A percentile compares a stretch with the other conserved stretches of the same genome.
Conservation (phyloP, 2,113 vertebrate species). For the Mustelus asterias region DNA sequence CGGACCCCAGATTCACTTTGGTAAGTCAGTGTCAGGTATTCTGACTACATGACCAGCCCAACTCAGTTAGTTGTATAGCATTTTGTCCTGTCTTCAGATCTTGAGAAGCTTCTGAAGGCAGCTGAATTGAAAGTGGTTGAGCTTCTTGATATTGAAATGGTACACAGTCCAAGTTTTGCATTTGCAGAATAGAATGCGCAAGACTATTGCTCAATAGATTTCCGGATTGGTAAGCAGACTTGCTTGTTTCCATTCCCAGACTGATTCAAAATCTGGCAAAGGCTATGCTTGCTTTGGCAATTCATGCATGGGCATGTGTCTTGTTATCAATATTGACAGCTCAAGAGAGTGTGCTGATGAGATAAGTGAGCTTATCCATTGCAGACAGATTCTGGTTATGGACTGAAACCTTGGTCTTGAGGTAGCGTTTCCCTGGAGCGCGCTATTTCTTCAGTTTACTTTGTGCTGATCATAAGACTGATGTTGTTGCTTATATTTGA, state of each 20-base stretch:
- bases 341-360: background rate
- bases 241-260: background rate
- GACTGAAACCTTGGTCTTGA: background rate
- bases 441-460: background rate
- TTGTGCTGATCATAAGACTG: background rate
- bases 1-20: background rate
- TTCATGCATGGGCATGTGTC: background rate
- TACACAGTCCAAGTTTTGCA: background rate
- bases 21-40: background rate
- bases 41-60: background rate
- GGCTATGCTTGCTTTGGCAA: background rate
- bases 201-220: background rate
- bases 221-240: background rate
- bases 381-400: background rate
- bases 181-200: background rate
- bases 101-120: background rate
- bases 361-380: background rate
- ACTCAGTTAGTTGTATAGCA: background rate
- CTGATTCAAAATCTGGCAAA: background rate
- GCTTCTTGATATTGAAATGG: background rate
- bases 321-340: background rate
- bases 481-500: background rate
- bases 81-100: background rate
- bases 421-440: no score
- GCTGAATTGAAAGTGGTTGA: background rate